Evolutionary conservation across 2,888 invertebrate species (phyloP).

Genomic region (Aporophyla nigra): DNA sequence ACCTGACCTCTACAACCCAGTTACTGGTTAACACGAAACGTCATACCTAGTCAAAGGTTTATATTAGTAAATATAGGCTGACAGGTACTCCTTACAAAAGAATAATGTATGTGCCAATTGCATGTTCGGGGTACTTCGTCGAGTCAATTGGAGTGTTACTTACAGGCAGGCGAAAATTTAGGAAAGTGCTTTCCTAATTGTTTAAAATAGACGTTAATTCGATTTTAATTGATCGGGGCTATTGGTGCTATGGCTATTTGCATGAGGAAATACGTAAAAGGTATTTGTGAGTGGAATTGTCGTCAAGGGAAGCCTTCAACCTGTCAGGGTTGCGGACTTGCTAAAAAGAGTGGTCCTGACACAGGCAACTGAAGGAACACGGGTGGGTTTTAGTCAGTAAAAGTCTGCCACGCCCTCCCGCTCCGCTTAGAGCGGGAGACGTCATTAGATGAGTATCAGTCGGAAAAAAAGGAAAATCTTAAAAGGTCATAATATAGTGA

Average conservation of each 20-base stretch:
- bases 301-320: too few relatives aligned
- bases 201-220: not conserved
- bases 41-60: not conserved
- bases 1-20: not conserved
- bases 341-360: too few relatives aligned
- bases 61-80: not conserved
- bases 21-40: not conserved
- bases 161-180: conserved; percentile 1
- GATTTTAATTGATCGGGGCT: not conserved
- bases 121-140: not conserved
- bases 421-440: too few relatives aligned
- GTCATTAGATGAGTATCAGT: too few relatives aligned
- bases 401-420: too few relatives aligned
- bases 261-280: not conserved
- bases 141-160: conserved; percentile 6
- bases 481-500: too few relatives aligned
- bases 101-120: conserved; percentile 5
- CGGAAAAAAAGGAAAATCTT: too few relatives aligned
- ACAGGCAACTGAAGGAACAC: too few relatives aligned
- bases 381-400: too few relatives aligned
- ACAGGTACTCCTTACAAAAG: not conserved
- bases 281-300: too few relatives aligned
- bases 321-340: too few relatives aligned
- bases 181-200: not conserved
- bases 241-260: not conserved